A percentile compares a stretch with the other conserved stretches of the same genome.
These are phyloP conservation scores for Chouioia cunea DNA, from an alignment of 2,888 invertebrate species.

Conservation along the genomic window DNA sequence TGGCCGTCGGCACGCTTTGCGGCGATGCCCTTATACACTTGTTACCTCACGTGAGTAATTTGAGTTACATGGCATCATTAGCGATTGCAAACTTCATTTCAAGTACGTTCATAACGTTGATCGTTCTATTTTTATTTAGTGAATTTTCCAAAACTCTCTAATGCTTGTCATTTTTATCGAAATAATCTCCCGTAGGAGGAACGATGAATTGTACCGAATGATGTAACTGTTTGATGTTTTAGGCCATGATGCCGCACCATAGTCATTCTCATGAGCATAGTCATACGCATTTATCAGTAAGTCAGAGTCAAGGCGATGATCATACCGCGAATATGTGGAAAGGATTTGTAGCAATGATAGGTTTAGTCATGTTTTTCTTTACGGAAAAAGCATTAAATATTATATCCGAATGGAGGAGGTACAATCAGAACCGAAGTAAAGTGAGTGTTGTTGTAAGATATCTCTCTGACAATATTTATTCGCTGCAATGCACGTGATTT, in stretches of 20 bases:
- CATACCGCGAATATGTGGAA: conserved; percentile 86
- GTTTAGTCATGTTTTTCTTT: conserved; percentile 90
- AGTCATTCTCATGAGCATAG: conserved; percentile 59
- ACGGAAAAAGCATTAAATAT: conserved; percentile 86
- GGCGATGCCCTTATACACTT: conserved; percentile 94
- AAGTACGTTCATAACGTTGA: too few relatives aligned
- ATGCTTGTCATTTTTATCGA: not conserved
- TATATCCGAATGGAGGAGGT: conserved; percentile 85
- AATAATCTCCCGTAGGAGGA: too few relatives aligned
- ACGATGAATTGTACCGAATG: conserved; percentile 6
- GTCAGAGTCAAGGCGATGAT: conserved; percentile 61
- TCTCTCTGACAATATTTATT: too few relatives aligned
- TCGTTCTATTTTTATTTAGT: not conserved
- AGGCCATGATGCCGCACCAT: conserved; percentile 70
- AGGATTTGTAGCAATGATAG: conserved; percentile 85
- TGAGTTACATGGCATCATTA: not conserved
- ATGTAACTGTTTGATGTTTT: conserved; percentile 20
- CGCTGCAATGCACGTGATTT: not conserved
- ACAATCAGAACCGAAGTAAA: conserved; percentile 77
- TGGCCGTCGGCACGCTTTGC: conserved; percentile 91
- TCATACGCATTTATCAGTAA: conserved; percentile 45
- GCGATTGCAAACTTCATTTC: too few relatives aligned
- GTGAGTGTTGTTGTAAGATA: conserved; percentile 64
- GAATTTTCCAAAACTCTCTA: not conserved
- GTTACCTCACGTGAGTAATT: conserved; percentile 82